phyloP scores from a whole-genome alignment of 2,888 invertebrate genomes.

The Helobdella robusta region DNA sequence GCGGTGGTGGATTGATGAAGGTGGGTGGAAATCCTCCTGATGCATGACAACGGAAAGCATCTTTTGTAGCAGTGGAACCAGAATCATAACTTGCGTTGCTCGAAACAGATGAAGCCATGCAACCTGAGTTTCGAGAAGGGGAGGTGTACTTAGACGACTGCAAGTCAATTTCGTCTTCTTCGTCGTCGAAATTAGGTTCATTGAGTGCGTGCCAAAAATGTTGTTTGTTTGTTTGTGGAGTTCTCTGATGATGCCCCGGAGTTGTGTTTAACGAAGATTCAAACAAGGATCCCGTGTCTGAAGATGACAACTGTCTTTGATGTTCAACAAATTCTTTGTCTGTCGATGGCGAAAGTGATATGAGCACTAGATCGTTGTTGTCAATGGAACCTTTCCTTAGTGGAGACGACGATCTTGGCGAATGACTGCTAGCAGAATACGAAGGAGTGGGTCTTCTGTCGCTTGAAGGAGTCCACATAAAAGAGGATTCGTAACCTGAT shows the following conservation, averaged over 20 bases:
- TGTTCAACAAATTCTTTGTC: conserved; percentile 36
- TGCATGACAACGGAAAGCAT: conserved; percentile 20
- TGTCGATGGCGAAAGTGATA: conserved; percentile 31
- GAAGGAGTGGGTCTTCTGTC: conserved; percentile 33
- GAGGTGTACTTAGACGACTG: conserved; percentile 60
- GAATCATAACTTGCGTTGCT: conserved; percentile 4
- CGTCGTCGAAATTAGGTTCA: conserved; percentile 3
- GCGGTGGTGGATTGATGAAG: conserved; percentile 38
- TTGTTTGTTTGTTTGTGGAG: conserved; percentile 33
- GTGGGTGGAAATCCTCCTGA: conserved; percentile 21
- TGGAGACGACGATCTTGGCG: conserved; percentile 22
- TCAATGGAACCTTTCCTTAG: conserved; percentile 34
- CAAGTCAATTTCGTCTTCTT: conserved; percentile 4
- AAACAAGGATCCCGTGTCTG: conserved; percentile 36
- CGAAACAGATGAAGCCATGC: conserved; percentile 4
- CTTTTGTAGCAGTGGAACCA: not conserved
- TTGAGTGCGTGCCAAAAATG: conserved; percentile 4
- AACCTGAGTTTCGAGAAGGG: conserved; percentile 57
- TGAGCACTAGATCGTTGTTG: conserved; percentile 35
- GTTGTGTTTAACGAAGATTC: conserved; percentile 20
- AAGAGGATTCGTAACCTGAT: conserved; percentile 27
- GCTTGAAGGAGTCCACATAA: conserved; percentile 29
- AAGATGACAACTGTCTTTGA: conserved; percentile 41
- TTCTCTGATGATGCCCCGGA: conserved; percentile 37
- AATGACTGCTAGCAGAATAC: conserved; percentile 19